Percentiles rank a stretch among this genome's conserved stretches.
phyloP scores from a whole-genome alignment of 2,888 invertebrate species.

The Conchocele bisecta region DNA sequence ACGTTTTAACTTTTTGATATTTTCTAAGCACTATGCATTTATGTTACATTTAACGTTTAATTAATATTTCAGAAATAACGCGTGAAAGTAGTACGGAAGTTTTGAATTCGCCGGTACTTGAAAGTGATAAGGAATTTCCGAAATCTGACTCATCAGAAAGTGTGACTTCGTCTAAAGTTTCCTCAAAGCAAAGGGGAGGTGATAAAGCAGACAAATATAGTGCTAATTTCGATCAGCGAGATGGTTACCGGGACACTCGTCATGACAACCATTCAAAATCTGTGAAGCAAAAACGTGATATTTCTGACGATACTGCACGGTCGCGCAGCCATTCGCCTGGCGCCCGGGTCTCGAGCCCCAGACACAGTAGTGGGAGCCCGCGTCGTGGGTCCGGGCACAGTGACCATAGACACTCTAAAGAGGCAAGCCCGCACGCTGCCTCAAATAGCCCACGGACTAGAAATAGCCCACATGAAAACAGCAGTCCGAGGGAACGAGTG shows the following conservation, averaged over 20 bases:
- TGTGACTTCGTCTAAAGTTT: constrained; percentile 39
- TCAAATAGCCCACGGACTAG: constrained; percentile 19
- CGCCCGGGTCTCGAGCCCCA: constrained; percentile 11
- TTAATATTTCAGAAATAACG: constrained; percentile 72
- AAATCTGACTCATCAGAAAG: constrained; percentile 40
- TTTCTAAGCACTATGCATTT: neutral
- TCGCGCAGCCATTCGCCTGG: constrained; percentile 4
- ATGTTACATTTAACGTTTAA: neutral
- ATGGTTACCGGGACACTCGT: constrained; percentile 52
- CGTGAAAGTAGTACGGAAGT: constrained; percentile 73
- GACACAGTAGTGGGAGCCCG: neutral
- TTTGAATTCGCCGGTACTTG: neutral
- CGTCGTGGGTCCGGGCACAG: too few relatives aligned
- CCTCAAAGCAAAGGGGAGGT: constrained; percentile 29
- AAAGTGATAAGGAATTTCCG: constrained; percentile 11
- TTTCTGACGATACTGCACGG: constrained; percentile 21
- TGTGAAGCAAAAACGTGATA: constrained; percentile 20
- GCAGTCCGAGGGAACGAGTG: constrained; percentile 38
- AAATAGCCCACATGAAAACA: constrained; percentile 35
- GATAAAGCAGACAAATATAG: constrained; percentile 53
- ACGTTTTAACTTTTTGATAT: neutral
- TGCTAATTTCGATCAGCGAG: constrained; percentile 51
- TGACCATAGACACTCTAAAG: constrained; percentile 43
- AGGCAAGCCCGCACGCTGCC: constrained; percentile 34
- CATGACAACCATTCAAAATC: constrained; percentile 11